Conservation (phyloP, 1,140 invertebrate species). For the Sinella curviseta region DNA sequence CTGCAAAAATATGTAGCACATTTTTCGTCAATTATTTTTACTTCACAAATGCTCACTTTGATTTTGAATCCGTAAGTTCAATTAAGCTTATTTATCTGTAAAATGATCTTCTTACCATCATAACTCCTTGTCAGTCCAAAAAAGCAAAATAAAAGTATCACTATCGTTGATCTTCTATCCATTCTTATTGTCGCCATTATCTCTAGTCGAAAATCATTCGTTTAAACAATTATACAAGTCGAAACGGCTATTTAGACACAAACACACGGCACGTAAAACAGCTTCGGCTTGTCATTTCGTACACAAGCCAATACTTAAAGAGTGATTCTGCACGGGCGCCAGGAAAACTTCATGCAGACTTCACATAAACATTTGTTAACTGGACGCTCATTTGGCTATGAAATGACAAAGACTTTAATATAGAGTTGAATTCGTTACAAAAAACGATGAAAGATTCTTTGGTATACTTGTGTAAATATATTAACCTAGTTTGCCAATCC, state of each 20-base stretch:
- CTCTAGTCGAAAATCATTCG: neutral
- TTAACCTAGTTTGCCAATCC: no score
- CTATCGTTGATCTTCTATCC: neutral
- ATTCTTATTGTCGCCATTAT: neutral
- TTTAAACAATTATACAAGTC: neutral
- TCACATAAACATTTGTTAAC: neutral
- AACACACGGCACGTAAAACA: neutral
- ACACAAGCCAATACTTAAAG: no score
- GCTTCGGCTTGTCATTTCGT: neutral
- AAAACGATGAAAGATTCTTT: no score
- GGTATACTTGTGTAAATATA: no score
- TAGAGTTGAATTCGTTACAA: neutral
- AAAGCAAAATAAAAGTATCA: neutral
- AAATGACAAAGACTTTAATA: neutral
- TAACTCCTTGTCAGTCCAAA: slow-evolving; percentile 4
- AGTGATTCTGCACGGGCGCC: no score
- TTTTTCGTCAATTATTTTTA: no score
- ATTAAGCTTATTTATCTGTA: neutral
- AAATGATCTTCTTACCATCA: slow-evolving; percentile 12
- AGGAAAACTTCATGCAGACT: no score
- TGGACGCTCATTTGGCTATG: neutral
- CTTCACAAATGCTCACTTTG: neutral
- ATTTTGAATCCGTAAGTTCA: neutral
- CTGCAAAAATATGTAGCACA: neutral
- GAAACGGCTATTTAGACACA: neutral